Evolutionary conservation across 2,888 invertebrate genomes (phyloP), one percentile per base, ranked within the genome.

Genomic region (Chironomus riparius): DNA sequence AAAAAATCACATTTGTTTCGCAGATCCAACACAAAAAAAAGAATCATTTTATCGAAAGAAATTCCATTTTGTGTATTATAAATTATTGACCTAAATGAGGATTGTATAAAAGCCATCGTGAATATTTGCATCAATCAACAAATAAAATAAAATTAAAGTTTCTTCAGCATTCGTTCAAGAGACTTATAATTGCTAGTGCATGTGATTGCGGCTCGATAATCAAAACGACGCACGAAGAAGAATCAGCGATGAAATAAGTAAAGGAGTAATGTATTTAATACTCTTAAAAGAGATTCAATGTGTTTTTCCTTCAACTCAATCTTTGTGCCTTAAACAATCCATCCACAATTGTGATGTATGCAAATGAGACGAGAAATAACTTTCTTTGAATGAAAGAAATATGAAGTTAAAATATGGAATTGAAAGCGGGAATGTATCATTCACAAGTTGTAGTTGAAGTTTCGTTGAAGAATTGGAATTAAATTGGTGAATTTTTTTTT

Each of bases 111-210:
- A 24, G 65, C n/a, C 65, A 24, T 70, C 47, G 72, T 38, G 56
- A 62, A 47, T 38, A 68, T 74, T 74, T 68, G 68, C 74, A 74
- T 74, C 74, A 74, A 74, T 74, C 74, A 68, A 68, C 70, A 24
- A 70, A 70, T n/a, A 10, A 13, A 38, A 70, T 38, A 68, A 68
- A 28, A 47, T 28, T 18, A 61, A 56, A 56, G 56, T 56, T 56
- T 18, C 38, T 38, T 56, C 56, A 56, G 12, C 65, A 21, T 24
- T 65, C 65, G 21, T 74, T 74, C 38, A 38, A 38, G 38, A 38
- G 38, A 38, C 38, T 38, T 38, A 38, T 74, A 74, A 74, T 74
- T 74, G 68, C 47, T 68, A 65, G 72, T 74, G 68, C 74, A 74
- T 68, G 28, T 70, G 72, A 56, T 24, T 68, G 65, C 18, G 61